Percentiles rank a stretch among this genome's conserved stretches.
These are phyloP conservation scores for Drosophila anomalata DNA, from an alignment of 2,888 invertebrate species.

Conservation along the genomic window DNA sequence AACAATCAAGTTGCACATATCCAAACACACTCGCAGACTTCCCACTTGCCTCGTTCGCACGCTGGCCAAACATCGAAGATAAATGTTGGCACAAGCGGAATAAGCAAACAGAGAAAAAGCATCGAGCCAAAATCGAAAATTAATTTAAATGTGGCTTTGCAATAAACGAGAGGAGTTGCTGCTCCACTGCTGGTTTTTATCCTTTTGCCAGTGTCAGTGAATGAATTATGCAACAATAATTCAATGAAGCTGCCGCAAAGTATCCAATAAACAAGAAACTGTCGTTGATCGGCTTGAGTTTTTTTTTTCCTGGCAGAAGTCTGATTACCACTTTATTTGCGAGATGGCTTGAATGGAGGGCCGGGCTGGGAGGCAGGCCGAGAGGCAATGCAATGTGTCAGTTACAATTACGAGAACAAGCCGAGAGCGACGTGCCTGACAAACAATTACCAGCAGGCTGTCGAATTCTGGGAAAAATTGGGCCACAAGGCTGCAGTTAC, in stretches of 20 bases:
- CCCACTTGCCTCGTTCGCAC: constrained; percentile 2
- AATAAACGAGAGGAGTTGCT: constrained; percentile 59
- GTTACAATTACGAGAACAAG: constrained; percentile 63
- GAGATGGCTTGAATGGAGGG: constrained; percentile 28
- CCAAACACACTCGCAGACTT: constrained; percentile 4
- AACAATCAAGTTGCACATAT: constrained; percentile 38
- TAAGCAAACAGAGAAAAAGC: constrained; percentile 19
- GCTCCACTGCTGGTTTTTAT: not conserved
- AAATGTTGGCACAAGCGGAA: constrained; percentile 57
- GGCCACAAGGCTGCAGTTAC: constrained; percentile 22
- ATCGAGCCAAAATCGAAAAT: constrained; percentile 69
- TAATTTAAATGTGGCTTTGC: constrained; percentile 73
- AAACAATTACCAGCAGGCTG: constrained; percentile 68
- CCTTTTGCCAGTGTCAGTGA: constrained; percentile 29
- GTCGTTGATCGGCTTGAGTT: constrained; percentile 28
- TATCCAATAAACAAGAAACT: constrained; percentile 48
- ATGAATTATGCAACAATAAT: constrained; percentile 73
- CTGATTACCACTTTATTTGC: constrained; percentile 71
- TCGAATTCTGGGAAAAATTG: constrained; percentile 36
- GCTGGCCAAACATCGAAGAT: constrained; percentile 58
- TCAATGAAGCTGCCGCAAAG: constrained; percentile 56
- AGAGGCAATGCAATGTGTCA: constrained; percentile 63
- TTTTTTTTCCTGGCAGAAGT: constrained; percentile 19
- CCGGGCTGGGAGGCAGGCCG: not conserved
- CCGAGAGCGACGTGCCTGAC: constrained; percentile 64